Evolutionary conservation across 1,140 invertebrate species (phyloP).

Genomic region (Bursaphelenchus mucronatus): DNA sequence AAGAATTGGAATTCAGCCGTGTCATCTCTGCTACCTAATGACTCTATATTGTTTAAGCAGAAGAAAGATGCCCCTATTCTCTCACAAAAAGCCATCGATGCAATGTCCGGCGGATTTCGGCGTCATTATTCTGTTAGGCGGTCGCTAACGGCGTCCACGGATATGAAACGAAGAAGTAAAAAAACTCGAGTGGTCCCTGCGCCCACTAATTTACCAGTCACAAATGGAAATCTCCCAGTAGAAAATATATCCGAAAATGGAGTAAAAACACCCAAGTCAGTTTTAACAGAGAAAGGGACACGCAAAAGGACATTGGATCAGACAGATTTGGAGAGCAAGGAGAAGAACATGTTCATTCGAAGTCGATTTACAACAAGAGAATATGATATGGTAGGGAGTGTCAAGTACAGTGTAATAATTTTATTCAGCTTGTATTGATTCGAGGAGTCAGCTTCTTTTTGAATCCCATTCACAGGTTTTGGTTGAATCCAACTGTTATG

Average conservation of each 20-base stretch:
- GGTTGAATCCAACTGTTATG: conserved; percentile 55
- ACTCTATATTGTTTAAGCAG: conserved; percentile 20
- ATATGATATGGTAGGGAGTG: conserved; percentile 49
- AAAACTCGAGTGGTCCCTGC: neutral
- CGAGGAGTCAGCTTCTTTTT: conserved; percentile 55
- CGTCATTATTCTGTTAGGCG: conserved; percentile 4
- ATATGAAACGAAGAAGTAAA: conserved; percentile 1
- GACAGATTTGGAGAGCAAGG: conserved; percentile 38
- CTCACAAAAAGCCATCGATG: conserved; percentile 3
- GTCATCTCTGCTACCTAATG: conserved; percentile 24
- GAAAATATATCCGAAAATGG: conserved; percentile 5
- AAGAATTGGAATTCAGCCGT: conserved; percentile 26
- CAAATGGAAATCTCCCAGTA: neutral
- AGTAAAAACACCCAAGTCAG: conserved; percentile 3
- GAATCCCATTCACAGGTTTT: conserved; percentile 56
- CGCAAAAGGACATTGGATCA: conserved; percentile 45
- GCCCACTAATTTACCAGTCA: neutral
- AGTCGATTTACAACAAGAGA: conserved; percentile 47
- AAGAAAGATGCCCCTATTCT: conserved; percentile 6
- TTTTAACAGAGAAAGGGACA: conserved; percentile 16
- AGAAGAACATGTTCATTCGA: conserved; percentile 39
- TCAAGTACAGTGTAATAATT: conserved; percentile 8
- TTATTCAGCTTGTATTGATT: conserved; percentile 52
- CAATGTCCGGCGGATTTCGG: conserved; percentile 1
- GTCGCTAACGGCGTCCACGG: neutral